Base-by-base conservation (phyloP, 2,888 invertebrate genomes). In the Sisyra nigra region DNA sequence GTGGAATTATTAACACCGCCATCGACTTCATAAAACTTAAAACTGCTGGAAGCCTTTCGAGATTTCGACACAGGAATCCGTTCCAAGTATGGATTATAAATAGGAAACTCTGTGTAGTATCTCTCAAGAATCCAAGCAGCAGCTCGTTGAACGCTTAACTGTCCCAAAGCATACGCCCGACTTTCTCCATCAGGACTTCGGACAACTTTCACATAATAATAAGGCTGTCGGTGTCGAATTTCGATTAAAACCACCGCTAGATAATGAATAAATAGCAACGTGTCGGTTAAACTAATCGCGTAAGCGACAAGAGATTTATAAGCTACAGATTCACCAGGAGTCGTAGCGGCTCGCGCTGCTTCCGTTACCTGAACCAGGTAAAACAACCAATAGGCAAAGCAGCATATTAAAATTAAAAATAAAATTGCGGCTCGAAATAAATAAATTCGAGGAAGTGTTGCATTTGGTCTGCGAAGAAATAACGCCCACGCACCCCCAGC, bases 1-100 rank as follows among this genome's bases (percentile, higher is more conserved):
- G 76, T 70, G 3, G 74, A 67, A 51, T 73, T 78, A 48, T 69
- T 69, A 1, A 83, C 77, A 4, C 79, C 86, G 4, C 79, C 86
- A 57, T 98, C 97, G 6, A 98, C 91, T 61, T 97, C 93, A 63
- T 98, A 98, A 60, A 96, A 91, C 63, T 98, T 98, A 57, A 93
- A 92, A 60, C 85, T 86, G 1, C 79, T 78, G 37, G 80, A 79
- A 1, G 74, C 75, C 58, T 85, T 82, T 24, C 77, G 68, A 0
- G 84, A 81, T 60, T 87, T 87, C 1, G 86, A 82, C 50, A 86
- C 80, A 1, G 92, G 91, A 54, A 91, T 74, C 48, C 89, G 76
- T 59, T 94, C 93, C 55, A 94, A 69, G 60, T 94, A 94, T 0
- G 94, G 94, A 67, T 98, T 98, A 59, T 92, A 98, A 50, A 93